These are phyloP conservation scores for Pachyrhynchus sulphureomaculatus DNA, from an alignment of 1,140 invertebrate species.

Conservation along the genomic window DNA sequence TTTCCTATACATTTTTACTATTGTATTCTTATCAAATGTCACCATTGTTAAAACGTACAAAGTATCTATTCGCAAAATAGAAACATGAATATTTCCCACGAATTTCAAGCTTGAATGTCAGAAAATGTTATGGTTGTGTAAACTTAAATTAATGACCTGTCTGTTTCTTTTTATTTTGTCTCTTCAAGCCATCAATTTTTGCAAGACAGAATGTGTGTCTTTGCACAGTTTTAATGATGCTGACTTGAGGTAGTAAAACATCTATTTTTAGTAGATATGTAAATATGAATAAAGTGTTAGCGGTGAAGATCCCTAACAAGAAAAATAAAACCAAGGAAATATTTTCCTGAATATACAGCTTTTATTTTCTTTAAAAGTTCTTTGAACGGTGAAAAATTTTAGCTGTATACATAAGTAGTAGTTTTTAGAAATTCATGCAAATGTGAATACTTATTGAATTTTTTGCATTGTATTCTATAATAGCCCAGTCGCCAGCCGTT, in stretches of 20 bases:
- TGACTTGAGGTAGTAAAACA: conserved; percentile 2
- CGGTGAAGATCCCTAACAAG: neutral
- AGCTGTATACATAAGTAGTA: too few species aligned
- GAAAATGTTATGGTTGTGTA: neutral
- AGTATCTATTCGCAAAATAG: neutral
- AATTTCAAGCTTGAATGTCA: conserved; percentile 5
- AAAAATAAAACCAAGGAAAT: neutral
- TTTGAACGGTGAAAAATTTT: too few species aligned
- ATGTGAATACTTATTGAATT: too few species aligned
- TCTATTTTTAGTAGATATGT: neutral
- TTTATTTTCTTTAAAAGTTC: too few species aligned
- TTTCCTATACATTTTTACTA: too few species aligned
- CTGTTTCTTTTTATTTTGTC: neutral
- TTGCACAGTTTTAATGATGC: neutral
- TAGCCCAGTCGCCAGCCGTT: too few species aligned
- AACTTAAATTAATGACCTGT: neutral
- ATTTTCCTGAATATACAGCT: neutral
- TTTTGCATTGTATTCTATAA: too few species aligned
- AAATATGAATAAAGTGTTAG: neutral
- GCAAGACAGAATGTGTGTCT: conserved; percentile 2
- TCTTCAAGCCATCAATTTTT: neutral
- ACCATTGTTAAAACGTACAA: neutral
- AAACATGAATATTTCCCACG: conserved; percentile 2
- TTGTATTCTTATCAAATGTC: neutral
- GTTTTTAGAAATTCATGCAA: too few species aligned